Conservation (phyloP, 2,888 invertebrate genomes). For the Nasonovia ribisnigri region DNA sequence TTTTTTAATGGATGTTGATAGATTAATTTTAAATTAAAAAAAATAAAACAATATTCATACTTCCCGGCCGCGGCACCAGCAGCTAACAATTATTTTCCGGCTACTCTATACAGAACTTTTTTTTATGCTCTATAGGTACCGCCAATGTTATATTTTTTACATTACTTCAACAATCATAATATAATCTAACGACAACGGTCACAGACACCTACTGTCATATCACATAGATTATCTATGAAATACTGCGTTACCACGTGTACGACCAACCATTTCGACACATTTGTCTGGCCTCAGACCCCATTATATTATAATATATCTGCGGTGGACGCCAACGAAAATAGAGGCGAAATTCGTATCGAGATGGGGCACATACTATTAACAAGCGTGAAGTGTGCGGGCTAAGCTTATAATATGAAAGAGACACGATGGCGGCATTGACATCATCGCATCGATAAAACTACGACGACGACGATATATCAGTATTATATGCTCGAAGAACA, state of each 20-base stretch:
- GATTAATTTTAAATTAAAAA: neutral
- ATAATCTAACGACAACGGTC: neutral
- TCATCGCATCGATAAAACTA: constrained; percentile 1
- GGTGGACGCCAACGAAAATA: neutral
- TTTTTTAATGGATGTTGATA: neutral
- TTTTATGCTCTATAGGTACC: neutral
- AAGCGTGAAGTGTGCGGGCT: neutral
- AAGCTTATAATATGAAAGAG: neutral
- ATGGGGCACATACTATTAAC: neutral
- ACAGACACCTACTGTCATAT: too few species aligned
- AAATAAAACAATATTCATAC: neutral
- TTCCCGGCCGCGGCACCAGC: fast-evolving
- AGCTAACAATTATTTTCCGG: neutral
- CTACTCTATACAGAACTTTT: neutral
- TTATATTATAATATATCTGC: neutral
- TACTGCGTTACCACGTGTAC: neutral
- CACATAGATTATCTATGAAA: neutral
- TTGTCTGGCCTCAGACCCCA: neutral
- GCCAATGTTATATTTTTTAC: neutral
- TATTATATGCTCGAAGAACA: constrained; percentile 1
- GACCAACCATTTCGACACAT: neutral
- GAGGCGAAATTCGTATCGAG: neutral
- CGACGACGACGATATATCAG: neutral
- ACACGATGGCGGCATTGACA: neutral
- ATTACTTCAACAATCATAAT: neutral